Conservation (phyloP, 2,113 vertebrate genomes). For the Eonycteris spelaea region DNA sequence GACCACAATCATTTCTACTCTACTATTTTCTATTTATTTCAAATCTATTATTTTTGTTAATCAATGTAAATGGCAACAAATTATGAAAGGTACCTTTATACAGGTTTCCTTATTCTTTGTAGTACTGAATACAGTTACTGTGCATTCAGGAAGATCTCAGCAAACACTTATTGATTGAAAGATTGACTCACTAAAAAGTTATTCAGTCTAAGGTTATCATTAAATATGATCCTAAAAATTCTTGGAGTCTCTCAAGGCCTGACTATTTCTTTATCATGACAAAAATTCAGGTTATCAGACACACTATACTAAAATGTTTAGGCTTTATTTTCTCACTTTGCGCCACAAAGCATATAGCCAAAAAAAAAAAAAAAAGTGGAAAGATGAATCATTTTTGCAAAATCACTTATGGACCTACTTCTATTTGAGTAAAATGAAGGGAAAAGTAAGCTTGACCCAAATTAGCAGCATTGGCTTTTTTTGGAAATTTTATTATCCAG, state of each 20-base stretch:
- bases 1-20: neutral
- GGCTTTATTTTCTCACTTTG: neutral
- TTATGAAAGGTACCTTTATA: neutral
- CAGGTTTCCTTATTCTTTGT: neutral
- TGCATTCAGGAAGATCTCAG: neutral
- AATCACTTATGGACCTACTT: neutral
- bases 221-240: slow-evolving; percentile 5
- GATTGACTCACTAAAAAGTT: neutral
- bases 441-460: neutral
- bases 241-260: neutral
- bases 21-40: neutral
- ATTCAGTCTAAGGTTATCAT: neutral
- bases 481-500: neutral
- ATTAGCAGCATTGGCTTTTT: neutral
- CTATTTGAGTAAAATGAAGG: neutral
- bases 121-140: neutral
- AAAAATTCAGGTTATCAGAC: neutral
- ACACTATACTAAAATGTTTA: neutral
- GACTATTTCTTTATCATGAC: neutral
- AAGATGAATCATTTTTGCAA: neutral
- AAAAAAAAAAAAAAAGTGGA: neutral
- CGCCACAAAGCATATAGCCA: neutral
- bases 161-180: neutral
- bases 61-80: neutral
- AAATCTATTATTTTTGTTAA: neutral